phyloP scores from a whole-genome alignment of 2,797 vertebrate species.

The Girardinus metallicus region DNA sequence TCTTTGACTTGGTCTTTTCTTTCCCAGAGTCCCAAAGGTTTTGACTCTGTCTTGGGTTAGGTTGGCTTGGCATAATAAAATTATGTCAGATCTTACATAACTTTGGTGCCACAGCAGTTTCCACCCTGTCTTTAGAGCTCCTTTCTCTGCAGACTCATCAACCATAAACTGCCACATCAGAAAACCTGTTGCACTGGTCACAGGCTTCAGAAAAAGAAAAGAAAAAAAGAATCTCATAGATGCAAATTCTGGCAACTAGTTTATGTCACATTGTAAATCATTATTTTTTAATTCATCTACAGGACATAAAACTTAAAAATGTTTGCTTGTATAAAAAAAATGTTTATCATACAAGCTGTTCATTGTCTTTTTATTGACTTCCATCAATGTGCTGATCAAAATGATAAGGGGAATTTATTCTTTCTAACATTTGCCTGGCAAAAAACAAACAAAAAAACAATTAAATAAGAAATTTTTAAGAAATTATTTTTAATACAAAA shows the following conservation, averaged over 20 bases:
- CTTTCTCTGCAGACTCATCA: background rate
- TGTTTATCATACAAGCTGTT: background rate
- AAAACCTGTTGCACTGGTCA: background rate
- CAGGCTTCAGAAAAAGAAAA: background rate
- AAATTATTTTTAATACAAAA: background rate
- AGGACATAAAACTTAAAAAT: background rate
- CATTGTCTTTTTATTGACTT: background rate
- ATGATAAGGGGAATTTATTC: background rate
- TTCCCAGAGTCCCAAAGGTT: background rate
- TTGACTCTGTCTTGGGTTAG: background rate
- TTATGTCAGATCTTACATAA: background rate
- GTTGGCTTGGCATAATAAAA: background rate
- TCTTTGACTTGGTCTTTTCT: background rate
- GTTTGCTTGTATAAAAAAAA: background rate
- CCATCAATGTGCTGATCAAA: background rate
- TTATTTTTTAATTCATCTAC: background rate
- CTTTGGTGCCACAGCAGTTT: background rate
- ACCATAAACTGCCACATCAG: background rate
- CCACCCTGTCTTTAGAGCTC: background rate
- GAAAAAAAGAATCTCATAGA: background rate
- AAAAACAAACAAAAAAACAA: background rate
- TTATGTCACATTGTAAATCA: background rate
- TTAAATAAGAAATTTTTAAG: background rate
- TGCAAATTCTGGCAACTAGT: background rate
- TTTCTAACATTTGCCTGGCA: background rate